A percentile compares a stretch with the other conserved stretches of the same genome.
Evolutionary conservation across 2,113 vertebrate species (phyloP).

Genomic region (Acanthochromis polyacanthus): DNA sequence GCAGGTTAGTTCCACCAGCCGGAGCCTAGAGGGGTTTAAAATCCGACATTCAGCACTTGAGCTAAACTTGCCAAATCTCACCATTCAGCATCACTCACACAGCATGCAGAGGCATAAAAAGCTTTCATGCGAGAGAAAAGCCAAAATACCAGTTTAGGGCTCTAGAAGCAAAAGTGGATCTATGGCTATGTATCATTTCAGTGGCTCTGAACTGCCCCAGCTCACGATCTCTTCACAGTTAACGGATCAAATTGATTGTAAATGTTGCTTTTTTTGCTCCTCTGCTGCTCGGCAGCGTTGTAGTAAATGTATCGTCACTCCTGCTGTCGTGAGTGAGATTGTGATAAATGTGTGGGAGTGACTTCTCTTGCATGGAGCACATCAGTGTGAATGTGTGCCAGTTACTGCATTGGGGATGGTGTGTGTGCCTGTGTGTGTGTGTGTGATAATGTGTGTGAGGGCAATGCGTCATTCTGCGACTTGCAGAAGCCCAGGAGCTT

Average conservation of each 20-base stretch:
- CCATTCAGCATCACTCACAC: conserved; percentile 10
- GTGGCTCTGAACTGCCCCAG: background rate
- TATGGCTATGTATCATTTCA: conserved; percentile 21
- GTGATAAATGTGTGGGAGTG: conserved; percentile 59
- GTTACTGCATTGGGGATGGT: conserved; percentile 57
- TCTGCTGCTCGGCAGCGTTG: conserved; percentile 30
- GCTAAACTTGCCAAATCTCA: conserved; percentile 1
- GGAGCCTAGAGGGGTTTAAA: background rate
- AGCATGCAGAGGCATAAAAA: conserved; percentile 4
- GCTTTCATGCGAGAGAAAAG: background rate
- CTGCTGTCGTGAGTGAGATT: conserved; percentile 32
- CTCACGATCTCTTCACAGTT: conserved; percentile 11
- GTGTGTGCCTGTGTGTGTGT: conserved; percentile 35
- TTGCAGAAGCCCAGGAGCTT: conserved; percentile 75
- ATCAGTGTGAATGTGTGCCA: conserved; percentile 50
- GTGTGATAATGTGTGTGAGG: conserved; percentile 36
- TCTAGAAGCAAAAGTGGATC: background rate
- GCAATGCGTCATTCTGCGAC: conserved; percentile 77
- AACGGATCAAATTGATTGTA: conserved; percentile 35
- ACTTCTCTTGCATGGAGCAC: conserved; percentile 39
- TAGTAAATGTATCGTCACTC: conserved; percentile 40
- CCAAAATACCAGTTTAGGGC: conserved; percentile 7
- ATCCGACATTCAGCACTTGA: background rate
- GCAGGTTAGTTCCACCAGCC: background rate
- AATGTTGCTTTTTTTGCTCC: conserved; percentile 40